Evolutionary conservation across 2,888 invertebrate genomes (phyloP), one percentile per base, ranked within the genome.

Genomic region (Neoitamus cyanurus): DNA sequence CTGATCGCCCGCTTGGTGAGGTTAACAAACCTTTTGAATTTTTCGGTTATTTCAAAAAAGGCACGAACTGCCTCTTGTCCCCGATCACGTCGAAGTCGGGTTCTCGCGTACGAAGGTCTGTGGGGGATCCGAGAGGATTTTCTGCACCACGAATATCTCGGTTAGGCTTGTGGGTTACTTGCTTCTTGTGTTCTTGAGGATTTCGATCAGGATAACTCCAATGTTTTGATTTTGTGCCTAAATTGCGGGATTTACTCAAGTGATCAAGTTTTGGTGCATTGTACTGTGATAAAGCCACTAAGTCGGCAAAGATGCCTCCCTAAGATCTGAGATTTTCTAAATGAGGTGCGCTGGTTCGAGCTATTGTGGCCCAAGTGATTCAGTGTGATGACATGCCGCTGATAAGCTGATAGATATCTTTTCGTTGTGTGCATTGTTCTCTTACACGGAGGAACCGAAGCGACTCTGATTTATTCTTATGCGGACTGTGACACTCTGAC

Each of bases 1-100:
- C 89, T 89, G 91, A 89, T 90, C 90, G 91, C 90, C 90, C 90
- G 89, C 89, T 90, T 90, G 90, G 90, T 89, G 90, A 90, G 90
- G 90, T 90, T 89, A 89, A 89, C 87, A 87, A 87, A 87, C 87
- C 86, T 84, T 86, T 84, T 84, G 82, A 72, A 75, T 68, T 83
- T 83, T 84, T 82, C 70, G 78, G 31, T 84, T 78, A 69, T 70
- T 83, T 46, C 46, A 72, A 46, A 83, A 80, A 31, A 70, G 25
- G 15, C 58, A 58, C 58, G 58, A 58, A 20, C 58, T 25, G 58
- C 20, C 58, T 58, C 58, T 58, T 58, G 58, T 58, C 25, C 58
- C 58, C 58, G 58, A 20, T 58, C 58, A 58, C 58, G 58, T 58
- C 58, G 30, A 7, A 42, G 25, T 77, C 70, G 70, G 70, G 30